Conservation (phyloP, 2,113 vertebrate genomes). For the Tringa solitaria region DNA sequence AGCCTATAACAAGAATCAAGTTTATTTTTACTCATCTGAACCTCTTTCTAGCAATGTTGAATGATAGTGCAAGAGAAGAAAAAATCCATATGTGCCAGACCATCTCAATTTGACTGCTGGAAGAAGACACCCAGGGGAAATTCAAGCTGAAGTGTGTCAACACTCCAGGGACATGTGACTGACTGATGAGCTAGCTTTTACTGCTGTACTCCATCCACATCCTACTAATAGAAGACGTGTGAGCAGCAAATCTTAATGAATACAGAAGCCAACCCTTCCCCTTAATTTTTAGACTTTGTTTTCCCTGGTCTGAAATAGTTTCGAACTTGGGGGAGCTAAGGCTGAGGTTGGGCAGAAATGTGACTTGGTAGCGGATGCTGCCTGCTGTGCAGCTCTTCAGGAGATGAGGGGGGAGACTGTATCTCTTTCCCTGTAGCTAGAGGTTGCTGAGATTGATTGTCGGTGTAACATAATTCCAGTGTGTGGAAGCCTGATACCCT, state of each 20-base stretch:
- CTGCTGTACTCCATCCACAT: not conserved
- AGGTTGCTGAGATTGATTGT: not conserved
- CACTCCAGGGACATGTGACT: accelerated
- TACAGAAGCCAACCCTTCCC: not conserved
- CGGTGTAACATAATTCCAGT: not conserved
- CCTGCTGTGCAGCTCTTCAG: not conserved
- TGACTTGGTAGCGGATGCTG: not conserved
- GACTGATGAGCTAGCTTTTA: not conserved
- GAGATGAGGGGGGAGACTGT: not conserved
- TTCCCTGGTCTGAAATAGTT: not conserved
- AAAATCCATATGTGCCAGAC: not conserved
- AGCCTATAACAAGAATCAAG: not conserved
- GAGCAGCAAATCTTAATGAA: not conserved
- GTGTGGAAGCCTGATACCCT: not conserved
- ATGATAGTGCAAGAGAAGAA: not conserved
- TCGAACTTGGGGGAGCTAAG: not conserved
- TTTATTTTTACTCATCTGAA: not conserved
- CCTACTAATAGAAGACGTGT: not conserved
- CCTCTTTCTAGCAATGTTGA: not conserved
- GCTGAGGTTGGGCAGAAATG: not conserved
- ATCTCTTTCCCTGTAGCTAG: not conserved
- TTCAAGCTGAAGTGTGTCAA: not conserved
- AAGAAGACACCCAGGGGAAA: not conserved
- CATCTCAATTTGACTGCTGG: not conserved
- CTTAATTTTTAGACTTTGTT: not conserved